Conservation (phyloP, 2,797 vertebrate species). For the Anableps anableps region DNA sequence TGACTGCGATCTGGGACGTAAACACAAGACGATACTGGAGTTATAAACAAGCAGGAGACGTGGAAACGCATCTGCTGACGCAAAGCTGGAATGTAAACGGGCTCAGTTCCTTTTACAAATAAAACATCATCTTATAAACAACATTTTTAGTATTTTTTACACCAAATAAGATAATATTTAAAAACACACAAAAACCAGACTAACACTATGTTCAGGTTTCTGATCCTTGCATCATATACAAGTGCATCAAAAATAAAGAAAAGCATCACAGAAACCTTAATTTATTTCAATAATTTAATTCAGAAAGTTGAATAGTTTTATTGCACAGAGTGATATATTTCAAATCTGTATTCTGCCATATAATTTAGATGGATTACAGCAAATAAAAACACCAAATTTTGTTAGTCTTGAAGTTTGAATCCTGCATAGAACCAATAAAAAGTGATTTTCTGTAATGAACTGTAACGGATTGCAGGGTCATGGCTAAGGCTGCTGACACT, state of each 20-base stretch:
- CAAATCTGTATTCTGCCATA: neutral
- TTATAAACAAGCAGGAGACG: constrained; percentile 4
- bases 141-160: neutral
- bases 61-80: neutral
- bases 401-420: neutral
- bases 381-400: neutral
- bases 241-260: neutral
- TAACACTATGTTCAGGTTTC: neutral
- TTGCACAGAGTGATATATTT: neutral
- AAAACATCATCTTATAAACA: neutral
- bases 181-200: neutral
- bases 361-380: neutral
- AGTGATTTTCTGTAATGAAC: neutral
- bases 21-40: neutral
- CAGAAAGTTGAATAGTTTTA: neutral
- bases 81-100: neutral
- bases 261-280: neutral
- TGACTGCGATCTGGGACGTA: constrained; percentile 79
- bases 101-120: neutral
- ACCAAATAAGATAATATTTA: neutral
- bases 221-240: neutral
- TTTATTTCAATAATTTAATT: neutral
- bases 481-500: neutral
- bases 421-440: neutral
- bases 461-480: neutral